Conservation (phyloP, 2,113 vertebrate species). For the Bambusicola thoracicus region DNA sequence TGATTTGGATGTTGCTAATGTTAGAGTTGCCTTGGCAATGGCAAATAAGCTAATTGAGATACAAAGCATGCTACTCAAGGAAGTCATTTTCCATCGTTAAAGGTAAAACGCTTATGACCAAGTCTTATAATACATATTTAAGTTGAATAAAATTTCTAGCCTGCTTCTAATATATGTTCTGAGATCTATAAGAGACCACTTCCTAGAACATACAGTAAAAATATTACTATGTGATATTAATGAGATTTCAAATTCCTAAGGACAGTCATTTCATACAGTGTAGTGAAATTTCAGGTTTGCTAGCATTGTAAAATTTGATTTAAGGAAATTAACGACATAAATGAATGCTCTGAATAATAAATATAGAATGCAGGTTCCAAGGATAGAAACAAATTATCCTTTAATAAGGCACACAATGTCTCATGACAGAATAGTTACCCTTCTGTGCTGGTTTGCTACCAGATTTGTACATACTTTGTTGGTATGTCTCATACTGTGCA, state of each 20-base stretch:
- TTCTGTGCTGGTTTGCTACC: background rate
- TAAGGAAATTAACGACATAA: background rate
- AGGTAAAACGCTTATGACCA: background rate
- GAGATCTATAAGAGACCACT: background rate
- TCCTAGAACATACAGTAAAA: background rate
- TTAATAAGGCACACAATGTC: background rate
- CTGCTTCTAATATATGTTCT: background rate
- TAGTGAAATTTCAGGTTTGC: background rate
- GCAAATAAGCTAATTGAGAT: background rate
- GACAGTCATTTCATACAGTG: rapidly evolving
- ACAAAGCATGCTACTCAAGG: rapidly evolving
- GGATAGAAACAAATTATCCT: background rate
- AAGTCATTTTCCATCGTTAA: background rate
- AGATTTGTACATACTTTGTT: background rate
- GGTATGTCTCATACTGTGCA: background rate
- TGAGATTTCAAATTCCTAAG: background rate
- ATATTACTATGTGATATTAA: background rate
- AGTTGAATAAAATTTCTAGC: background rate
- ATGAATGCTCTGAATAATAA: background rate
- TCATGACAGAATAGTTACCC: background rate
- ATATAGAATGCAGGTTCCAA: background rate
- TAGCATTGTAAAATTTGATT: background rate
- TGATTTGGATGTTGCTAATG: background rate
- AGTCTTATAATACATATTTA: background rate
- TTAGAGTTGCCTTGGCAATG: background rate